Percentiles rank a stretch among this genome's conserved stretches.
These are phyloP conservation scores for Crioceris asparagi DNA, from an alignment of 2,888 invertebrate species.

Conservation along the genomic window DNA sequence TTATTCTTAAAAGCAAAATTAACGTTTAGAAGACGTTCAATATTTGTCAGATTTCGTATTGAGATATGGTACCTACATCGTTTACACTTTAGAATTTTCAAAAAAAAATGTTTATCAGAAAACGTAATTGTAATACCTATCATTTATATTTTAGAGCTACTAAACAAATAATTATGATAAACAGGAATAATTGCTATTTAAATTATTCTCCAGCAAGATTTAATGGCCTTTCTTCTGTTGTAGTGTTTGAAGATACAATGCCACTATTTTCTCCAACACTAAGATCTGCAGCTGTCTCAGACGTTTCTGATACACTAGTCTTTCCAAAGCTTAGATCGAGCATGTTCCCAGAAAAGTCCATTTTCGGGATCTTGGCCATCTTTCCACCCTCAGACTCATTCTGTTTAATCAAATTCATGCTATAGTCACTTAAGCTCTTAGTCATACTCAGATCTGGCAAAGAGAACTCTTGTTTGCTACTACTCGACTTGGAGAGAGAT, in stretches of 20 bases:
- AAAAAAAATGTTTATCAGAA: too few species aligned
- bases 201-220: slow-evolving; percentile 17
- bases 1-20: too few species aligned
- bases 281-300: slow-evolving; percentile 24
- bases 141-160: too few species aligned
- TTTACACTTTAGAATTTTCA: too few species aligned
- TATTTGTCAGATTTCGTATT: too few species aligned
- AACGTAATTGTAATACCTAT: too few species aligned
- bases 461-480: slow-evolving; percentile 24
- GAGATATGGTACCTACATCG: too few species aligned
- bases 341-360: slow-evolving; percentile 41
- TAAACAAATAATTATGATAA: too few species aligned
- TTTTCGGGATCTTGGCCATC: slow-evolving; percentile 49
- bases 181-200: too few species aligned
- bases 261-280: slow-evolving; percentile 17
- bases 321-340: slow-evolving; percentile 42
- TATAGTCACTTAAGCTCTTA: slow-evolving; percentile 31
- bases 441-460: slow-evolving; percentile 39
- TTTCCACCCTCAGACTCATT: slow-evolving; percentile 34
- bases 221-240: slow-evolving; percentile 19
- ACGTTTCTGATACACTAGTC: slow-evolving; percentile 20
- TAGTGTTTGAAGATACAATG: slow-evolving; percentile 9
- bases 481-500: slow-evolving; percentile 17
- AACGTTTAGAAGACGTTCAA: too few species aligned
- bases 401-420: slow-evolving; percentile 29